phyloP scores from a whole-genome alignment of 2,888 invertebrate species.

The Pristionchus japonicus region DNA sequence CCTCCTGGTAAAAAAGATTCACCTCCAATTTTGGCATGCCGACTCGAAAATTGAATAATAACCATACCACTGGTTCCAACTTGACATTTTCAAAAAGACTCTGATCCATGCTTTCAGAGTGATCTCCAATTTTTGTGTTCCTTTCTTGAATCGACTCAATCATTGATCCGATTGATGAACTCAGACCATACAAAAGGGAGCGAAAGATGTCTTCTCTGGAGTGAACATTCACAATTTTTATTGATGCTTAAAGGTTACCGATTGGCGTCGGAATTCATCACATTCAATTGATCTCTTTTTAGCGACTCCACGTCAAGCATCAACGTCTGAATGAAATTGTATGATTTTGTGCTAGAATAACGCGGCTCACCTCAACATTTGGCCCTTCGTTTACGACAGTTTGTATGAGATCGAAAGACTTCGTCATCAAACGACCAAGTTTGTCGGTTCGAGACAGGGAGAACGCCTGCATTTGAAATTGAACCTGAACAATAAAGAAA shows the following conservation, averaged over 20 bases:
- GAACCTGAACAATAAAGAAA: too few species aligned
- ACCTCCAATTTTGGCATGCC: too few species aligned
- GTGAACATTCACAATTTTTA: too few species aligned
- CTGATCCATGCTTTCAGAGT: too few species aligned
- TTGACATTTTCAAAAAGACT: too few species aligned
- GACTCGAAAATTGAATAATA: too few species aligned
- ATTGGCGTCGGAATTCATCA: neutral
- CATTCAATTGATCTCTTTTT: neutral
- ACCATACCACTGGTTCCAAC: too few species aligned
- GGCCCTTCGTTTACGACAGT: neutral
- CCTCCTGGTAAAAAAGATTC: too few species aligned
- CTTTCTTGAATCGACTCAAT: neutral
- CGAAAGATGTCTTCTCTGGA: neutral
- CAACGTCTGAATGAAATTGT: neutral
- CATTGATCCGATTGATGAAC: neutral
- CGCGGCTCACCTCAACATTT: neutral
- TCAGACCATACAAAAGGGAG: neutral
- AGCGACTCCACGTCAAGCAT: neutral
- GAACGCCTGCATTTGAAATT: neutral
- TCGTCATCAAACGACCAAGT: neutral
- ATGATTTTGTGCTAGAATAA: too few species aligned
- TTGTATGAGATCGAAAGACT: neutral
- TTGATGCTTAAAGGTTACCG: too few species aligned
- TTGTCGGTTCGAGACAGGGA: neutral
- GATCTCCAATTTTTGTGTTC: too few species aligned